Percentiles rank a stretch among this genome's conserved stretches.
Conservation (phyloP, 92 coral and sea anemone genomes). For the Paramuricea clavata region DNA sequence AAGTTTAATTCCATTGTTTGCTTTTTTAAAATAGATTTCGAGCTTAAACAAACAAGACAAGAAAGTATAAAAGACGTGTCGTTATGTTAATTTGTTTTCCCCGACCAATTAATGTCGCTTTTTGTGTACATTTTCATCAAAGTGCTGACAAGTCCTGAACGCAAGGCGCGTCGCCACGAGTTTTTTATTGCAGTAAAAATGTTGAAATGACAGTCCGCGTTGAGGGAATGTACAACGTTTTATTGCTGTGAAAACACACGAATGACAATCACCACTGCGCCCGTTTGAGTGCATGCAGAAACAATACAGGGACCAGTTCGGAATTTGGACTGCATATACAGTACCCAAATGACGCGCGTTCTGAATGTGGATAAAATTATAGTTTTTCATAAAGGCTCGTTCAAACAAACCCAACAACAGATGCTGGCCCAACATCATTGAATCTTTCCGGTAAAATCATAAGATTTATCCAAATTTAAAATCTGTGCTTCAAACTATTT, state of each 20-base stretch:
- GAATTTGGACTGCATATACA: no score
- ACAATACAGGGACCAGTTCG: background rate
- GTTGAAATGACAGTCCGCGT: constrained; percentile 11
- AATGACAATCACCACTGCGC: background rate
- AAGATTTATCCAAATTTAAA: no score
- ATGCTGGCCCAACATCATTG: no score
- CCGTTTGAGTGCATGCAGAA: background rate
- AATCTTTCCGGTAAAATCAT: no score
- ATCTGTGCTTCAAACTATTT: no score
- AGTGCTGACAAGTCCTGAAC: constrained; percentile 7
- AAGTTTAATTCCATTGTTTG: background rate
- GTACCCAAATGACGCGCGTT: no score
- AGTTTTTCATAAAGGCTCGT: no score
- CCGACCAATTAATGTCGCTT: constrained; percentile 3
- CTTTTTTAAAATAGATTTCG: background rate
- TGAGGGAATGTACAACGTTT: background rate
- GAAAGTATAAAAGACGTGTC: background rate
- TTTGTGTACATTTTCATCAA: background rate
- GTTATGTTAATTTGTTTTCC: background rate
- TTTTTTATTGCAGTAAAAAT: constrained; percentile 34
- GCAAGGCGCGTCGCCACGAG: background rate
- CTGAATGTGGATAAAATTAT: no score
- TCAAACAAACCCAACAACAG: no score
- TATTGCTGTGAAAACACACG: constrained; percentile 27
- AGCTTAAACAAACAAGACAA: constrained; percentile 23